These are phyloP conservation scores for Lepidotrigona ventralis DNA, from an alignment of 1,140 invertebrate genomes.

Conservation along the genomic window DNA sequence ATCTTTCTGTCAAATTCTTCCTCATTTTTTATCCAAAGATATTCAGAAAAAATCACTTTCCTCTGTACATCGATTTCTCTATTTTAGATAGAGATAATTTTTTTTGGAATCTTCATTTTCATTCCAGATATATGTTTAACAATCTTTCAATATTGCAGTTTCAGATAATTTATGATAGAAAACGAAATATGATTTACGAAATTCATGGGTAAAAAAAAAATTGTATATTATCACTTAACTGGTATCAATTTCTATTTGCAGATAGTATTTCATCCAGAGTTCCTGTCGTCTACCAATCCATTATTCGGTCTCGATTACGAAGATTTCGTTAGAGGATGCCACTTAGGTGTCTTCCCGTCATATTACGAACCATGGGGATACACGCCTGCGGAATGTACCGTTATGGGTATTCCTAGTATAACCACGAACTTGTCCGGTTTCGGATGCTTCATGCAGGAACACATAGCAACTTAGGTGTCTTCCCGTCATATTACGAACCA, in stretches of 20 bases:
- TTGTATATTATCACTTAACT: not conserved
- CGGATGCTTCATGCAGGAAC: slow-evolving; percentile 99
- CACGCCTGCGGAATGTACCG: slow-evolving; percentile 99
- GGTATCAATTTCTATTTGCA: slow-evolving; percentile 73
- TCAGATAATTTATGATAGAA: too few species aligned
- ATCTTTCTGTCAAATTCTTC: slow-evolving; percentile 94
- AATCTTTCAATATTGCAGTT: not conserved
- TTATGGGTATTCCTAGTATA: slow-evolving; percentile 99
- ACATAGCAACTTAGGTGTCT: too few species aligned
- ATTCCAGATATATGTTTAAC: slow-evolving; percentile 69
- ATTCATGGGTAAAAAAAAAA: too few species aligned
- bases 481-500: slow-evolving; percentile 99
- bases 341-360: slow-evolving; percentile 98
- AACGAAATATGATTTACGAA: too few species aligned
- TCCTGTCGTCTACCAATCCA: slow-evolving; percentile 98
- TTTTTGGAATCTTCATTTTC: slow-evolving; percentile 82
- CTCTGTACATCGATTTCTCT: slow-evolving; percentile 77
- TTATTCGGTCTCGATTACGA: slow-evolving; percentile 99
- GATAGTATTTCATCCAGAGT: slow-evolving; percentile 99
- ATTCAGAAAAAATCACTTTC: slow-evolving; percentile 91
- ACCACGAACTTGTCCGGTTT: slow-evolving; percentile 99
- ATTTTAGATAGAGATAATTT: slow-evolving; percentile 71
- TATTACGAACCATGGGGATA: slow-evolving; percentile 99
- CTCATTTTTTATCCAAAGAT: slow-evolving; percentile 95
- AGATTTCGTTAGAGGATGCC: slow-evolving; percentile 99